Conservation (phyloP, 2,797 vertebrate genomes). For the Telmatherina bonti region DNA sequence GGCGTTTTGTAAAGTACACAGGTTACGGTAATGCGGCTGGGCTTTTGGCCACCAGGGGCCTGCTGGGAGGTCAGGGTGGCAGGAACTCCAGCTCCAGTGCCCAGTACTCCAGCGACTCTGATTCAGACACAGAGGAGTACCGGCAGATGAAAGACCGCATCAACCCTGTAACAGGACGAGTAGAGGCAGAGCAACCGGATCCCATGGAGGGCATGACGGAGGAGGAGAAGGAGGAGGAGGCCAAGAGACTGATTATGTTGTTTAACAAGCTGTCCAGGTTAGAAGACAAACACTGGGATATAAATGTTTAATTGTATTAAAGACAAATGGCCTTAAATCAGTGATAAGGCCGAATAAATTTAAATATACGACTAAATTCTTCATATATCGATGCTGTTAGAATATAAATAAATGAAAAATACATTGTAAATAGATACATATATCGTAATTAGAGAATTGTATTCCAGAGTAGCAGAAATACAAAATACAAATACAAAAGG, state of each 20-base stretch:
- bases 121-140: constrained; percentile 81
- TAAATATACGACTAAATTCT: neutral
- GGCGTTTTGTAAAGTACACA: constrained; percentile 87
- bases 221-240: constrained; percentile 94
- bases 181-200: constrained; percentile 89
- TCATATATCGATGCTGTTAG: neutral
- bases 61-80: constrained; percentile 57
- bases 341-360: neutral
- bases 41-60: constrained; percentile 80
- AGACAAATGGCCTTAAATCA: neutral
- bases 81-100: constrained; percentile 23
- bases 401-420: neutral
- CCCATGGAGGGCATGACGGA: constrained; percentile 96
- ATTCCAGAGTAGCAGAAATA: neutral
- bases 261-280: constrained; percentile 85
- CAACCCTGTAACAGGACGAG: constrained; percentile 92
- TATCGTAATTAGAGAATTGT: neutral
- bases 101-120: constrained; percentile 83
- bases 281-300: constrained; percentile 1
- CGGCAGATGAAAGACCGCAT: constrained; percentile 82
- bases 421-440: neutral
- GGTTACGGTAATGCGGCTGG: constrained; percentile 88
- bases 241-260: constrained; percentile 89
- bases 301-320: neutral
- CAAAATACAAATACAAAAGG: no score